These are phyloP conservation scores for Yponomeuta evonymella DNA, from an alignment of 2,888 invertebrate genomes.

Conservation along the genomic window DNA sequence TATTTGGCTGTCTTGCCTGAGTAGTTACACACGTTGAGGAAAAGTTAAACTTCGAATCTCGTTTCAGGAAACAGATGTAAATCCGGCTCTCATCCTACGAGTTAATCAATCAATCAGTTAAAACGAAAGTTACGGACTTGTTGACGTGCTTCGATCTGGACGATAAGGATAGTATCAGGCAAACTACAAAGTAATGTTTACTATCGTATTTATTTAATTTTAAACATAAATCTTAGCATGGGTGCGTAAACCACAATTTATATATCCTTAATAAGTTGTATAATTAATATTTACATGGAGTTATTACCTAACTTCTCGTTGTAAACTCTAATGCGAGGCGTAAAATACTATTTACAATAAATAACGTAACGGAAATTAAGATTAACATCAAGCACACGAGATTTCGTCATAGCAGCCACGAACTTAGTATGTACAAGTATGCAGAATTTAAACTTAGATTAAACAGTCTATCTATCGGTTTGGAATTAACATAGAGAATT, in stretches of 20 bases:
- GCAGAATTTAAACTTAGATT: conserved; percentile 26
- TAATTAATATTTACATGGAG: conserved; percentile 12
- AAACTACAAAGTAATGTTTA: conserved; percentile 1
- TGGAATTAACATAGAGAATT: conserved; percentile 7
- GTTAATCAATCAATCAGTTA: background rate
- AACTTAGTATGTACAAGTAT: background rate
- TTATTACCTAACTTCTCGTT: conserved; percentile 18
- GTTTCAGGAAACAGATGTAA: background rate
- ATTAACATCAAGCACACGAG: conserved; percentile 1
- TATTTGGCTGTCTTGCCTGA: conserved; percentile 9
- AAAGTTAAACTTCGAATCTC: conserved; percentile 6
- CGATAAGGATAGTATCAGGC: background rate
- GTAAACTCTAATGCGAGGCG: conserved; percentile 53
- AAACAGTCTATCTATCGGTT: conserved; percentile 60
- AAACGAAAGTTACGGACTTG: background rate
- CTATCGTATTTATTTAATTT: conserved; percentile 1
- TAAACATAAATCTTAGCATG: conserved; percentile 1
- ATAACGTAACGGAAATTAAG: background rate
- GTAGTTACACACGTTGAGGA: conserved; percentile 10
- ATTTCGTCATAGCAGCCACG: conserved; percentile 5
- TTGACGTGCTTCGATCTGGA: background rate
- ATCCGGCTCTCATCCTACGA: background rate
- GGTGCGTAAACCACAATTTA: conserved; percentile 8
- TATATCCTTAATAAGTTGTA: background rate
- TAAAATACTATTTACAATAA: conserved; percentile 19